phyloP scores from a whole-genome alignment of 2,888 invertebrate species.

The Lumbricus terrestris region DNA sequence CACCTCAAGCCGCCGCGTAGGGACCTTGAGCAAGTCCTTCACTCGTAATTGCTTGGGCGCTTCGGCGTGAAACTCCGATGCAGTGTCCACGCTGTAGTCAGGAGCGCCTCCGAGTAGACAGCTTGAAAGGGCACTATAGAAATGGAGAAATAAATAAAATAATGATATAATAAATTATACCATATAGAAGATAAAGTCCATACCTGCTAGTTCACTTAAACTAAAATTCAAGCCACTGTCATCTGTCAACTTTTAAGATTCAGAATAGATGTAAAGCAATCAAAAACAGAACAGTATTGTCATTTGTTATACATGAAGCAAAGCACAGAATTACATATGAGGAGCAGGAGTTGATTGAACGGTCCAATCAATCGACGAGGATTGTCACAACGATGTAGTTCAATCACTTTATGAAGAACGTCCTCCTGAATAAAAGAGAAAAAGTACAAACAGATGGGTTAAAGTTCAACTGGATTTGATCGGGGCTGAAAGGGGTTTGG shows the following conservation, averaged over 20 bases:
- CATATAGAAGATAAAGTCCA: not conserved
- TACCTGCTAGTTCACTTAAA: not conserved
- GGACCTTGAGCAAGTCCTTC: no score
- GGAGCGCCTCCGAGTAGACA: no score
- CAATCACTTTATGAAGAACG: slow-evolving; percentile 6
- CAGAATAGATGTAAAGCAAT: not conserved
- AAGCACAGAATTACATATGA: not conserved
- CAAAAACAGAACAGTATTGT: not conserved
- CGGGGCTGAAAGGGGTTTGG: no score
- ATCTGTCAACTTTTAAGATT: no score
- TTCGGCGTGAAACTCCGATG: no score
- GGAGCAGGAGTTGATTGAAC: not conserved
- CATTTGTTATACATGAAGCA: not conserved
- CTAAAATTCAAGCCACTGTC: not conserved
- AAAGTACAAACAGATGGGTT: not conserved
- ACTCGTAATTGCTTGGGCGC: no score
- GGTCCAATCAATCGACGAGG: slow-evolving; percentile 8
- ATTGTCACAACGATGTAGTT: not conserved
- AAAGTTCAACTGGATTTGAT: not conserved
- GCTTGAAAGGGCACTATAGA: no score
- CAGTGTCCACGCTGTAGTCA: no score
- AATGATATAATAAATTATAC: not conserved
- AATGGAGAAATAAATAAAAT: no score
- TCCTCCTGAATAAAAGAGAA: slow-evolving; percentile 8
- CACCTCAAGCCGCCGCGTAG: no score